Evolutionary conservation across 2,888 invertebrate species (phyloP), one percentile per base, ranked within the genome.

Genomic region (Papilio demoleus): DNA sequence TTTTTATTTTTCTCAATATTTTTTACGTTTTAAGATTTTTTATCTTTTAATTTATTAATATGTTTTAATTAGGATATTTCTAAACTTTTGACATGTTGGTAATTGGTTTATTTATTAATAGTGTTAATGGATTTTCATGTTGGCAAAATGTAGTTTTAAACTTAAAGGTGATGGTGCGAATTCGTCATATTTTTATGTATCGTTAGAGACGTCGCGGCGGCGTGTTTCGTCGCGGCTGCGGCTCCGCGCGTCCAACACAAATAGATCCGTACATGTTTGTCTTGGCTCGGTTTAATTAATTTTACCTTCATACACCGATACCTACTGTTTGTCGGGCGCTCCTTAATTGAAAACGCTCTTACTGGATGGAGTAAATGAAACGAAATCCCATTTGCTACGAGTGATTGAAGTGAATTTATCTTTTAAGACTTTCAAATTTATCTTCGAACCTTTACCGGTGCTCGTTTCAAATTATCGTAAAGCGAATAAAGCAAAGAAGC

Each of bases 221-320:
- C 65, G 67, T 76, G 76, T 76, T 76, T 74, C 75, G 79, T 73
- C 71, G 74, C 73, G 75, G 64, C 73, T 74, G 34, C 36, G 34
- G 59, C 61, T 74, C 80, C 83, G 82, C 83, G 84, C 84, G 87
- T 81, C 86, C 88, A 87, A 87, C 85, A 88, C 87, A 87, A 88
- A 90, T 88, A 90, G 86, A 88, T 85, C 81, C 86, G 86, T 86
- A 87, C 86, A 89, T 92, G 90, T 92, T 91, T 92, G 91, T 90
- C 90, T 92, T 91, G 87, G 86, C 83, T 85, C 81, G 84, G 87
- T 88, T 92, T 91, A 92, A 92, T 92, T 92, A 91, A 92, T 92
- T 90, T 90, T 89, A 92, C 90, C 91, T 91, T 90, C 91, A 92
- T 92, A 92, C 89, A 86, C 88, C 90, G 90, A 91, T 92, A 92